A percentile compares a stretch with the other conserved stretches of the same genome.
phyloP scores from a whole-genome alignment of 2,113 vertebrate genomes.

The Nothocercus nigrocapillus region DNA sequence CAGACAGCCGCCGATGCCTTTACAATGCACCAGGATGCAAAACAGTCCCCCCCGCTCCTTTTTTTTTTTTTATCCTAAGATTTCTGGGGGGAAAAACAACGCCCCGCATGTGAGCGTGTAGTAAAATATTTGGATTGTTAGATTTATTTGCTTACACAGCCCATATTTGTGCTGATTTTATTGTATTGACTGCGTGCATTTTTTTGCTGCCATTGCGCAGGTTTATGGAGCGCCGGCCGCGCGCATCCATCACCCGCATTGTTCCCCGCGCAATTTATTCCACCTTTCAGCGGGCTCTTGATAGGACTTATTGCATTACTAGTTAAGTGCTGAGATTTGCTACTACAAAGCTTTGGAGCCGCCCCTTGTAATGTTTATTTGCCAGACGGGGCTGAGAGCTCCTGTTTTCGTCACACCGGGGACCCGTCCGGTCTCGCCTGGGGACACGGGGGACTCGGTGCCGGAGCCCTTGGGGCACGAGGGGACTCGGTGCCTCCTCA shows the following conservation, averaged over 20 bases:
- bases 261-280: constrained; percentile 81
- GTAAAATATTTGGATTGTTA: constrained; percentile 78
- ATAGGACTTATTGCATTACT: constrained; percentile 77
- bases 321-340: constrained; percentile 75
- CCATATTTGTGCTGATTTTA: constrained; percentile 81
- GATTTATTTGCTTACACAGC: constrained; percentile 82
- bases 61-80: constrained; percentile 44
- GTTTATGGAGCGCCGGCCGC: constrained; percentile 80
- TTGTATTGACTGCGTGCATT: constrained; percentile 81
- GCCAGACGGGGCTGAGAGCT: constrained; percentile 20
- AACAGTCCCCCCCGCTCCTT: constrained; percentile 35
- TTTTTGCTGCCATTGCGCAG: constrained; percentile 75
- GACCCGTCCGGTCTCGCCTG: not conserved
- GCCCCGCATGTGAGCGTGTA: not conserved
- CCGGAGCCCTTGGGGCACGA: too few relatives aligned
- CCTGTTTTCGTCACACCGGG: not conserved
- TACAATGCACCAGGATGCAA: constrained; percentile 74
- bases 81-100: constrained; percentile 53
- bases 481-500: rapidly evolving
- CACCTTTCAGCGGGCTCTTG: constrained; percentile 76
- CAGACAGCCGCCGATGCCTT: constrained; percentile 78
- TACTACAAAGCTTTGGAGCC: constrained; percentile 61
- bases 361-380: constrained; percentile 62
- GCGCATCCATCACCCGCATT: constrained; percentile 81
- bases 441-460: not conserved